A percentile compares a stretch with the other conserved stretches of the same genome.
Conservation (phyloP, 2,113 vertebrate species). For the Thunnus maccoyii region DNA sequence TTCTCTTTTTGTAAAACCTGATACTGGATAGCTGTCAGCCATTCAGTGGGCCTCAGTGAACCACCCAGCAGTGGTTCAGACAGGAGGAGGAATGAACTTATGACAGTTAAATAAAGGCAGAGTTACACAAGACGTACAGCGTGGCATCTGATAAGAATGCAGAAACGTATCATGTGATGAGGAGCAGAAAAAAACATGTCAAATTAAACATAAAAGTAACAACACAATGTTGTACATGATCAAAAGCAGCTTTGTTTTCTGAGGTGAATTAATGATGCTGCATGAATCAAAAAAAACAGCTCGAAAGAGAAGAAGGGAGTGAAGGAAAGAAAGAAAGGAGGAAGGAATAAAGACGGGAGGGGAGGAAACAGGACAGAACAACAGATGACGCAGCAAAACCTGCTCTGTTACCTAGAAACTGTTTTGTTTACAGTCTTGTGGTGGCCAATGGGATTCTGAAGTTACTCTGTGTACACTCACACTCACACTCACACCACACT, state of each 20-base stretch:
- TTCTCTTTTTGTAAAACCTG: conserved; percentile 20
- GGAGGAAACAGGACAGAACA: neutral
- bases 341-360: neutral
- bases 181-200: neutral
- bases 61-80: neutral
- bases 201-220: no score
- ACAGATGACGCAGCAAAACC: conserved; percentile 53
- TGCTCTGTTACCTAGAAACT: conserved; percentile 64
- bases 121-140: neutral
- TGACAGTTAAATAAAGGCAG: neutral
- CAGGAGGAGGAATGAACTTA: neutral
- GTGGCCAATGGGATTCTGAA: conserved; percentile 30
- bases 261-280: neutral
- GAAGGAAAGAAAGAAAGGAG: neutral
- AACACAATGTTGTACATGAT: neutral
- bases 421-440: conserved; percentile 55
- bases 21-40: conserved; percentile 61
- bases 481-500: neutral
- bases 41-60: conserved; percentile 32
- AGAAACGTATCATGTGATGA: neutral
- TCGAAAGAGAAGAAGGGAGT: neutral
- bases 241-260: neutral
- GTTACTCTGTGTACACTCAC: neutral
- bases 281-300: neutral
- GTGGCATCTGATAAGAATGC: neutral